Conservation (phyloP, 1,140 invertebrate species). For the Campoletis sonorensis region DNA sequence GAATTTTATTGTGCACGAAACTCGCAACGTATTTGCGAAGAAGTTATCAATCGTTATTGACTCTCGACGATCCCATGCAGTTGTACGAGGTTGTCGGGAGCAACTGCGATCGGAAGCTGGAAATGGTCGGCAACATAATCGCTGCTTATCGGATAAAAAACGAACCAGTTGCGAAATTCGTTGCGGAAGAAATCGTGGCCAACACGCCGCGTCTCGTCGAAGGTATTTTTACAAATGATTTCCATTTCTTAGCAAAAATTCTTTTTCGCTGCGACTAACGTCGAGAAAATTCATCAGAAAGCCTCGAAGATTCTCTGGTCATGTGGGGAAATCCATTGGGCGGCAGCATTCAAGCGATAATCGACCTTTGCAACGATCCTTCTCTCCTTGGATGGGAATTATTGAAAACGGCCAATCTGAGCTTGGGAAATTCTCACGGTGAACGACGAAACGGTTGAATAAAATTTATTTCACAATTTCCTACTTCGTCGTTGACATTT, state of each 20-base stretch:
- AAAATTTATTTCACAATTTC: slow-evolving; percentile 48
- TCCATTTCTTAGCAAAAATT: too few relatives aligned
- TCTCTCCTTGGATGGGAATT: slow-evolving; percentile 70
- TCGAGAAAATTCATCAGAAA: slow-evolving; percentile 56
- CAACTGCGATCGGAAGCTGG: slow-evolving; percentile 76
- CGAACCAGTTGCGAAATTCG: slow-evolving; percentile 70
- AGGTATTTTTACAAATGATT: slow-evolving; percentile 61
- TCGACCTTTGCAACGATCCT: slow-evolving; percentile 70
- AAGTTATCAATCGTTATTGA: slow-evolving; percentile 77
- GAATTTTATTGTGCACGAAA: slow-evolving; percentile 77
- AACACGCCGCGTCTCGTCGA: slow-evolving; percentile 72
- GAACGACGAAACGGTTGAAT: slow-evolving; percentile 63
- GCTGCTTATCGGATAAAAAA: slow-evolving; percentile 74
- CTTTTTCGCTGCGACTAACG: not conserved
- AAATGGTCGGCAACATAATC: slow-evolving; percentile 79
- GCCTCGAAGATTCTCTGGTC: slow-evolving; percentile 68
- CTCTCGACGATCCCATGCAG: slow-evolving; percentile 74
- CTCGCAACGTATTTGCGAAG: slow-evolving; percentile 77
- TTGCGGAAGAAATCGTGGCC: slow-evolving; percentile 74
- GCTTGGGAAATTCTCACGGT: slow-evolving; percentile 62
- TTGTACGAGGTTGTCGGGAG: slow-evolving; percentile 77
- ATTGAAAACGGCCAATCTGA: slow-evolving; percentile 63
- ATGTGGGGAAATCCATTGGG: slow-evolving; percentile 77
- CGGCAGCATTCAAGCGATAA: slow-evolving; percentile 72
- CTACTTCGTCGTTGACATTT: slow-evolving; percentile 54